These are phyloP conservation scores for Salvelinus namaycush DNA, from an alignment of 2,113 vertebrate genomes.

Conservation along the genomic window DNA sequence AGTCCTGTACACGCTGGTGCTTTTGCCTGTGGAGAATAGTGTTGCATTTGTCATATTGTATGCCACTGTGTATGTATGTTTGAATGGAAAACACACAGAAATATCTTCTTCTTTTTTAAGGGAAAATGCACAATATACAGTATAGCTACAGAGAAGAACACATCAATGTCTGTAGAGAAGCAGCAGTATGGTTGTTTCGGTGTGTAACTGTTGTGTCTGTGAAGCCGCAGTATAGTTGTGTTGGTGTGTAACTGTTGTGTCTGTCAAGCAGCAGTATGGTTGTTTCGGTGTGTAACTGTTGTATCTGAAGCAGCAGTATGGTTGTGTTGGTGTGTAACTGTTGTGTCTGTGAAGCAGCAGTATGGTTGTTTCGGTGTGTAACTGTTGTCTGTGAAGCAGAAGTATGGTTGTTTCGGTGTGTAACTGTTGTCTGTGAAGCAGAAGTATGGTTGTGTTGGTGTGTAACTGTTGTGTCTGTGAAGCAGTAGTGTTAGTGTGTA, in stretches of 20 bases:
- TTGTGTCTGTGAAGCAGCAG: conserved; percentile 45
- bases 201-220: background rate
- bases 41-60: background rate
- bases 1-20: background rate
- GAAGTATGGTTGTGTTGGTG: background rate
- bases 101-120: no score
- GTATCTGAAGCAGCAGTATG: background rate
- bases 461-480: conserved; percentile 9
- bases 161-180: no score
- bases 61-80: no score
- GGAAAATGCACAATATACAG: no score
- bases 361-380: no score
- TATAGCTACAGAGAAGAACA: no score
- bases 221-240: no score
- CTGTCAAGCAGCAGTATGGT: no score
- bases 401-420: background rate
- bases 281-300: no score
- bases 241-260: no score
- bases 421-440: background rate
- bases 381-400: background rate
- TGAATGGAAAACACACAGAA: no score
- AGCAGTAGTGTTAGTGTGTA: conserved; percentile 37
- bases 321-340: conserved; percentile 42
- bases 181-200: background rate
- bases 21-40: background rate